Percentiles rank a stretch among this genome's conserved stretches.
phyloP scores from a whole-genome alignment of 1,140 invertebrate genomes.

The Littorina saxatilis region DNA sequence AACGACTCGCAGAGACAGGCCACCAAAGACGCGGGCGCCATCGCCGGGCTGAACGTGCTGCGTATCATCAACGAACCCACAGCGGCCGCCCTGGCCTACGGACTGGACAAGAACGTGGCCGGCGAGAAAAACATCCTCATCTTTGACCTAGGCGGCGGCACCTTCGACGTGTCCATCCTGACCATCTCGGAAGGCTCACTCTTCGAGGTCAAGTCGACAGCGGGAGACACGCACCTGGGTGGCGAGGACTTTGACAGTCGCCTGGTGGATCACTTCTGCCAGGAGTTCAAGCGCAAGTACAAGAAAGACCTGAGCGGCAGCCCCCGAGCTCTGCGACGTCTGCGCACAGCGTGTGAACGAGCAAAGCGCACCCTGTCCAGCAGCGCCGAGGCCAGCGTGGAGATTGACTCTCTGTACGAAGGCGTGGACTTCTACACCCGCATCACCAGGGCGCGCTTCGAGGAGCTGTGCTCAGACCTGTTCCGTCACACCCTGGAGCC shows the following conservation, averaged over 20 bases:
- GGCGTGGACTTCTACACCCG: constrained; percentile 79
- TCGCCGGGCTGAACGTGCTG: constrained; percentile 79
- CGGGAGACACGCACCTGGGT: constrained; percentile 79
- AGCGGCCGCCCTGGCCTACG: constrained; percentile 77
- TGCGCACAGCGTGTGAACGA: constrained; percentile 83
- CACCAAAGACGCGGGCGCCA: constrained; percentile 79
- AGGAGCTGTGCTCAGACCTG: constrained; percentile 89
- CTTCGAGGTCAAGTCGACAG: constrained; percentile 86
- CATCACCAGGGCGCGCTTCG: constrained; percentile 74
- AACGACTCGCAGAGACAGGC: constrained; percentile 77
- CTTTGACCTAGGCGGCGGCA: constrained; percentile 66
- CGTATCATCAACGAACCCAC: constrained; percentile 78
- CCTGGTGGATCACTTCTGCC: constrained; percentile 89
- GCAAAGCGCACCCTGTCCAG: constrained; percentile 77
- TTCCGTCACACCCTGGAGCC: constrained; percentile 92
- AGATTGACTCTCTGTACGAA: constrained; percentile 80
- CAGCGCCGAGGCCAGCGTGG: constrained; percentile 77
- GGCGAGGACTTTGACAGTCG: constrained; percentile 82
- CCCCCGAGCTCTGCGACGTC: constrained; percentile 68
- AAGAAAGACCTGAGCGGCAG: constrained; percentile 65
- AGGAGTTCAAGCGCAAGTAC: constrained; percentile 70
- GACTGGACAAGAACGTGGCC: constrained; percentile 78
- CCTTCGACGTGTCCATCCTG: constrained; percentile 68
- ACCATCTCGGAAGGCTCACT: constrained; percentile 69
- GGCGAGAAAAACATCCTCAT: constrained; percentile 66